Evolutionary conservation across 92 coral and sea anemone species (phyloP), one percentile per base, ranked within the genome.

Genomic region (Diadumene lineata): DNA sequence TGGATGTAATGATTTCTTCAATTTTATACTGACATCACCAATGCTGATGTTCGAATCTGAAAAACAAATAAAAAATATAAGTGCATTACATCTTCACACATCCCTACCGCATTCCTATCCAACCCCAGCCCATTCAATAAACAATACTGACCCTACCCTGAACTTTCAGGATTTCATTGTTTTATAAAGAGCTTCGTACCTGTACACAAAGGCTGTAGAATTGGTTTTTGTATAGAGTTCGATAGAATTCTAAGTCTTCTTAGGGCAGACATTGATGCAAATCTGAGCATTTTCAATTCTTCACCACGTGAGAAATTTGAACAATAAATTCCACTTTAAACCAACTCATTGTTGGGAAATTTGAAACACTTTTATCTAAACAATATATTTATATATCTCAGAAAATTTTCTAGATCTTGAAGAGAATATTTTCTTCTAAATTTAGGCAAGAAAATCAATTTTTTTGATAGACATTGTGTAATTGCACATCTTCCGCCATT

Each of bases 1-100:
- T 28, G 97, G 97, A 63, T 80, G 65, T 6, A 73, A 23, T 7
- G 97, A 79, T 60, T 81, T 82, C 79, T 84, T 93, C 77, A 93
- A 62, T 34, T 73, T 76, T 19, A 91, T 67, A 30, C 84, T 85
- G 34, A 93, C 94, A 91, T 93, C 91, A 24, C 98, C 98, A 80
- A 93, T 93, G 21, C 92, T 84, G 7, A 93, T 87, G 57, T 25
- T 72, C 31, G 84, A 81, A 69, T 84, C 96, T 91, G 66, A 60
- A 50, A 6, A 34, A 7, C 7, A 4, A 38, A 38, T 13, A 38
- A 38, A 38, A 13, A 38, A 38, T 4, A n/a, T n/a, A n/a, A n/a
- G n/a, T n/a, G n/a, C n/a, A n/a, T n/a, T n/a, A n/a, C n/a, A n/a
- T n/a, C n/a, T n/a, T 44, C 51, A 8, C 68, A 4, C 43, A 4